Evolutionary conservation across 2,113 vertebrate genomes (phyloP).

Genomic region (Oncorhynchus clarkii): DNA sequence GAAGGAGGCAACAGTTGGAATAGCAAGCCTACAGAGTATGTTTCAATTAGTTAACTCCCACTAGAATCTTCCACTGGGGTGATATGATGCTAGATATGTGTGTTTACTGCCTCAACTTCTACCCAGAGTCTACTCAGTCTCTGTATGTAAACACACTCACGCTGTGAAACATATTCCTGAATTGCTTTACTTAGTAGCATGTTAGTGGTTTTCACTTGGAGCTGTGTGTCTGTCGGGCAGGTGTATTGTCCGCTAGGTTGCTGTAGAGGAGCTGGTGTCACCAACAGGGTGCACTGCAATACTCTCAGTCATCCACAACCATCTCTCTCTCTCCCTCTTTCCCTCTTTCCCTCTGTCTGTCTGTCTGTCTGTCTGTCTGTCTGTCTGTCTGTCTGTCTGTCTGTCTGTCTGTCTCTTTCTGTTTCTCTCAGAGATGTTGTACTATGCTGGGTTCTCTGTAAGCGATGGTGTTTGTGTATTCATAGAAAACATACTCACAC

Average conservation of each 20-base stretch:
- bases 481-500: background rate
- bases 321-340: background rate
- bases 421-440: background rate
- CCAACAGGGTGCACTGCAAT: background rate
- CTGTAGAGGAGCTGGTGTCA: background rate
- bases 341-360: too few species aligned
- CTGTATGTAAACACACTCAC: too few species aligned
- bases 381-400: background rate
- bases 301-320: background rate
- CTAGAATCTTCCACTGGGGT: too few species aligned
- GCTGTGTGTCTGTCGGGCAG: background rate
- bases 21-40: background rate
- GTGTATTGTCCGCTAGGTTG: background rate
- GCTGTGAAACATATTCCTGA: too few species aligned
- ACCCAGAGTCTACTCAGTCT: too few species aligned
- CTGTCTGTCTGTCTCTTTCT: background rate
- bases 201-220: background rate
- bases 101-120: too few species aligned
- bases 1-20: background rate
- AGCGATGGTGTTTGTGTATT: background rate
- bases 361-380: background rate
- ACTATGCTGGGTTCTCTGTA: background rate
- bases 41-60: background rate
- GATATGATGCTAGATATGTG: too few species aligned
- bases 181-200: background rate